phyloP scores from a whole-genome alignment of 2,113 vertebrate species.

The Xiphophorus couchianus region DNA sequence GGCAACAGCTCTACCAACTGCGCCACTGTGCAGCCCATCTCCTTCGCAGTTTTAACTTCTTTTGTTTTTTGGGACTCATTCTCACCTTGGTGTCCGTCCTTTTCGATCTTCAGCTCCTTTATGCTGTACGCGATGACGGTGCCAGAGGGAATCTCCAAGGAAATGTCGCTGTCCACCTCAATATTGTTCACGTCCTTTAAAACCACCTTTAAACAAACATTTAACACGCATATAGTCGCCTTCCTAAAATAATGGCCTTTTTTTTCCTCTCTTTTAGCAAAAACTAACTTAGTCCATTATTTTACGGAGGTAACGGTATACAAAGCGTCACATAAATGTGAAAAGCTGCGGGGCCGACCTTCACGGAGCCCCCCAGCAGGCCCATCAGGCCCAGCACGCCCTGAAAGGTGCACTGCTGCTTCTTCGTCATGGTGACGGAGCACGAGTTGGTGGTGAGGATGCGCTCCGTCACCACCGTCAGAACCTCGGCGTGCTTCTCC shows the following conservation, averaged over 20 bases:
- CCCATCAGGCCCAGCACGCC: constrained; percentile 68
- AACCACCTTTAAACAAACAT: constrained; percentile 72
- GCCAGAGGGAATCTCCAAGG: constrained; percentile 85
- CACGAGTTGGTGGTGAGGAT: constrained; percentile 86
- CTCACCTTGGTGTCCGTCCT: constrained; percentile 87
- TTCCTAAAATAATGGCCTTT: too few relatives aligned
- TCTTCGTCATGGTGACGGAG: constrained; percentile 73
- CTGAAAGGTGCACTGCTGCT: constrained; percentile 72
- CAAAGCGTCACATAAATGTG: neutral
- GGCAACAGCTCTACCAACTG: neutral
- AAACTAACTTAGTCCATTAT: too few relatives aligned
- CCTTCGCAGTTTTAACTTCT: neutral
- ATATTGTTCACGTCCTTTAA: constrained; percentile 76
- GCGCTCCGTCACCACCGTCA: constrained; percentile 88
- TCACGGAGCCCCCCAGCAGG: constrained; percentile 65
- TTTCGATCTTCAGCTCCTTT: constrained; percentile 85
- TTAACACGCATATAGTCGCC: neutral
- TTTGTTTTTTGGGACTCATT: neutral
- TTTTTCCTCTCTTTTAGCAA: too few relatives aligned
- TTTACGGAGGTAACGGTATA: too few relatives aligned
- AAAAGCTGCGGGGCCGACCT: constrained; percentile 67
- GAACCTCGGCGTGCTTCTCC: constrained; percentile 77
- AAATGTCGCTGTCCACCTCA: constrained; percentile 76
- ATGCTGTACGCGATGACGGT: constrained; percentile 88
- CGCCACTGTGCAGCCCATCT: too few relatives aligned